These are phyloP conservation scores for Beris chalybata DNA, from an alignment of 2,888 invertebrate species.

Conservation along the genomic window DNA sequence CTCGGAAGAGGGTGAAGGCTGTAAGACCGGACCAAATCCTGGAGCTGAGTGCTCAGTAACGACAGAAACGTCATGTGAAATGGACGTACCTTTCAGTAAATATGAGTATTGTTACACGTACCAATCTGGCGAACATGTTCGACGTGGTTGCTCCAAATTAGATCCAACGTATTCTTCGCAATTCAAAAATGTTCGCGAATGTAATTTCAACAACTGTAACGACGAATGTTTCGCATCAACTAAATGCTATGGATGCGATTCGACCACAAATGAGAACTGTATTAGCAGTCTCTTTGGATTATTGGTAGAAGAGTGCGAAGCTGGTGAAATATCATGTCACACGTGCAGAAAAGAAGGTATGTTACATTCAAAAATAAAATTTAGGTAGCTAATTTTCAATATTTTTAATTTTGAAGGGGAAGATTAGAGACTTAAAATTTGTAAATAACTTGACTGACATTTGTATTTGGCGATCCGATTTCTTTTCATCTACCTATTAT, in stretches of 20 bases:
- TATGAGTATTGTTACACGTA: conserved; percentile 27
- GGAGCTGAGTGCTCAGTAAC: neutral
- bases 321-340: conserved; percentile 14
- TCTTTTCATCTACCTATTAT: no score
- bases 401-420: no score
- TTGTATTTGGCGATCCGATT: no score
- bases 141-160: conserved; percentile 19
- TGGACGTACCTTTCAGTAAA: conserved; percentile 10
- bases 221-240: conserved; percentile 16
- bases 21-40: neutral
- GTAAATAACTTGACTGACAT: no score
- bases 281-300: conserved; percentile 39
- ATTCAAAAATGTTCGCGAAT: conserved; percentile 17
- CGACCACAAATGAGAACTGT: conserved; percentile 42
- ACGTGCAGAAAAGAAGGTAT: conserved; percentile 15
- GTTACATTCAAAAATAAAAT: neutral
- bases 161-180: neutral
- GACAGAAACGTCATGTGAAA: neutral
- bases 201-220: conserved; percentile 14
- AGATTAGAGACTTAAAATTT: no score
- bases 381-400: no score
- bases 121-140: conserved; percentile 10
- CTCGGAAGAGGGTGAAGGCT: neutral
- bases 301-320: neutral
- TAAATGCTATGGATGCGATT: conserved; percentile 22